Conservation (phyloP, 2,888 invertebrate genomes). For the Pristionchus exspectatus region DNA sequence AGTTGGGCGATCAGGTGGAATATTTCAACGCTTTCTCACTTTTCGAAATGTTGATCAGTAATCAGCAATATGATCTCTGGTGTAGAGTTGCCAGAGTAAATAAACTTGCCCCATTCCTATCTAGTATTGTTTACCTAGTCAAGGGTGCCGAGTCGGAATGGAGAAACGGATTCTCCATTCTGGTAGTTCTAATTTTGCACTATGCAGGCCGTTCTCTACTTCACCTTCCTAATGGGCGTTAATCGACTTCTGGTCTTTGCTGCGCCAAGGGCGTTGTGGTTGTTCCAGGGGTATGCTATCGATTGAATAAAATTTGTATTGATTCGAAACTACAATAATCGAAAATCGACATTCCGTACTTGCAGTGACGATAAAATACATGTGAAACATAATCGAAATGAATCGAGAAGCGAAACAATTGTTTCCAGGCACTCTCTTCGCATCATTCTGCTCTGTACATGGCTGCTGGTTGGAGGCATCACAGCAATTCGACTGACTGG, state of each 20-base stretch:
- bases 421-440: slow-evolving; percentile 30
- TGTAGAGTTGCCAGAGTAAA: too few species aligned
- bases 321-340: background rate
- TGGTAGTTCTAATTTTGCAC: too few species aligned
- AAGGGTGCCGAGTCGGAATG: too few species aligned
- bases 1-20: slow-evolving; percentile 41
- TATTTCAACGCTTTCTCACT: background rate
- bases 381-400: background rate
- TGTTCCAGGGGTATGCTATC: slow-evolving; percentile 23
- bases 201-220: slow-evolving; percentile 42
- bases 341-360: background rate
- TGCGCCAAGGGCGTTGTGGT: background rate
- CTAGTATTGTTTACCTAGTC: too few species aligned
- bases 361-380: background rate
- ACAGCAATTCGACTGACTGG: slow-evolving; percentile 20
- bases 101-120: too few species aligned
- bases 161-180: too few species aligned
- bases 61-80: too few species aligned
- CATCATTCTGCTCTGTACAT: background rate
- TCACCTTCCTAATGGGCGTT: slow-evolving; percentile 47
- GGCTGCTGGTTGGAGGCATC: slow-evolving; percentile 17
- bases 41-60: too few species aligned
- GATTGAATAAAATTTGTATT: background rate
- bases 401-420: background rate
- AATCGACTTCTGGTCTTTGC: slow-evolving; percentile 26